phyloP scores from a whole-genome alignment of 1,140 invertebrate genomes.

The Drosophila pallidifrons region DNA sequence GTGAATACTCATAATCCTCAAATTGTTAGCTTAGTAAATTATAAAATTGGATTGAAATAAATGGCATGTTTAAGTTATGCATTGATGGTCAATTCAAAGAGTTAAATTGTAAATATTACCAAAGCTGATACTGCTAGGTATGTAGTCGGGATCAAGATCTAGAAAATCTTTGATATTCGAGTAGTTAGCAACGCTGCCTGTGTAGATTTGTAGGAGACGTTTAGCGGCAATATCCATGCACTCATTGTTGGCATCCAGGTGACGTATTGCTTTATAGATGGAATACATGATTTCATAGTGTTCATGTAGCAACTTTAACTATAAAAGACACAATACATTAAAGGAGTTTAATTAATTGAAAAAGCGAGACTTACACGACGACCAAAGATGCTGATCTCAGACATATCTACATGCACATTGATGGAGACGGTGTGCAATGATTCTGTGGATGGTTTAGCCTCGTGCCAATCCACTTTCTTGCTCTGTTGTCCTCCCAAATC shows the following conservation, averaged over 20 bases:
- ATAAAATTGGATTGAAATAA: no score
- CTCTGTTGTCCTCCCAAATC: not conserved
- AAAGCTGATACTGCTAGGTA: not conserved
- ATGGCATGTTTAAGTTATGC: no score
- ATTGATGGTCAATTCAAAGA: no score
- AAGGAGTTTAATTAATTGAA: not conserved
- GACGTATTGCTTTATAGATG: slow-evolving; percentile 32
- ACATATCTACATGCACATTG: slow-evolving; percentile 72
- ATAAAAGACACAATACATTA: slow-evolving; percentile 3
- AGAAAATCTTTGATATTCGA: slow-evolving; percentile 59
- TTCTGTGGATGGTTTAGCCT: not conserved
- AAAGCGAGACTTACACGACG: slow-evolving; percentile 37
- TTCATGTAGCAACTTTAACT: slow-evolving; percentile 64
- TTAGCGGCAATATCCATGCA: not conserved
- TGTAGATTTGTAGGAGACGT: slow-evolving; percentile 52
- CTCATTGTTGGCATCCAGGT: not conserved
- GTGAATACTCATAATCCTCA: no score
- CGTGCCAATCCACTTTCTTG: slow-evolving; percentile 36
- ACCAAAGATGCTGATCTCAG: slow-evolving; percentile 47
- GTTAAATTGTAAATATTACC: not conserved
- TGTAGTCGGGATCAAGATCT: slow-evolving; percentile 62
- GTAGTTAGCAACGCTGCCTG: slow-evolving; percentile 52
- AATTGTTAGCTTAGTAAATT: no score
- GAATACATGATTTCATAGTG: slow-evolving; percentile 54
- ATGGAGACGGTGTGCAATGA: slow-evolving; percentile 44